Base-by-base conservation (phyloP, 2,797 vertebrate genomes). In the Champsocephalus gunnari region DNA sequence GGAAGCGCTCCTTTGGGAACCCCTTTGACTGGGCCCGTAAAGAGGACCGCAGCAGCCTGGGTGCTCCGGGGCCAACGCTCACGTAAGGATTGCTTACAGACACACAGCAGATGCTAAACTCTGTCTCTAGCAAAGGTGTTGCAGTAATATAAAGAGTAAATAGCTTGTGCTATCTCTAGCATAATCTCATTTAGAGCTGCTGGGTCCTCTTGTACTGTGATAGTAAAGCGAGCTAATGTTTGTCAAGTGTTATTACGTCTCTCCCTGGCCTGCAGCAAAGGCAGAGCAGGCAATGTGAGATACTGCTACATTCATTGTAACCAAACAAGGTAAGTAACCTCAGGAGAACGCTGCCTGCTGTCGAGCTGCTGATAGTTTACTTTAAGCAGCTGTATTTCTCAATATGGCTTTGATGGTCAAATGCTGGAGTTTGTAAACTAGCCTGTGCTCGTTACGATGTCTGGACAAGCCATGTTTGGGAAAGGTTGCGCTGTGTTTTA, bases 1-100 rank as follows among this genome's bases (percentile, higher is more conserved):
- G 98, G 64, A 99, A 99, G 77, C 95, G 98, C 48, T 99, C 98
- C 53, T 99, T 99, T 0, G 97, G 98, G 77, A 99, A 99, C 88
- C 98, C 98, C 0, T 99, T 99, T 0, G 98, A 99, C 44, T 97
- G 96, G 90, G 95, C 94, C 78, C 96, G 95, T 72, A 95, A 95
- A 80, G 98, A 99, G 48, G 98, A 99, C 48, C 87, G 97, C 57
- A 79, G 82, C 77, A 92, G 92, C 0, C 56, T 94, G 88, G 94
- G 95, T 10, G 89, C 95, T 0, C 92, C 96, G 0, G 96, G 96
- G 41, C 96, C 93, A 83, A 84, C 90, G 34, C 93, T 98, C 84
- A 90, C 56, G 98, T 99, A 95, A 97, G 97, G 92, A 50, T 58
- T 71, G 44, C 63, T 62, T 21, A 63, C 48, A 76, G 55, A 71